These are phyloP conservation scores for Rhynchopsitta pachyrhyncha DNA, from an alignment of 2,113 vertebrate genomes.

Conservation along the genomic window DNA sequence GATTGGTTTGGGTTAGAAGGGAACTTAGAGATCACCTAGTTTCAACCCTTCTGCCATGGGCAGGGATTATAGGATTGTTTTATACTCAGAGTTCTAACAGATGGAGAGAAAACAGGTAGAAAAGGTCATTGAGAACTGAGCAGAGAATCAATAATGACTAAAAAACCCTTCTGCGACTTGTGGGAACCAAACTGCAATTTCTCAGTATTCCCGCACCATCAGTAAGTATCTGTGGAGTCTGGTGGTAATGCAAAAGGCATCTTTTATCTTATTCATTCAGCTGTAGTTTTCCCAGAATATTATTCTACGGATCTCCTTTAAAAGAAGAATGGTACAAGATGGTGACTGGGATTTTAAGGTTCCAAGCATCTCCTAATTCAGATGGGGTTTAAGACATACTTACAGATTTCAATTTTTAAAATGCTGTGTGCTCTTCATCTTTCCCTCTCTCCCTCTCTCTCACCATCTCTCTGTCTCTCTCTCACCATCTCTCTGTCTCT, in stretches of 20 bases:
- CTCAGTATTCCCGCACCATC: neutral
- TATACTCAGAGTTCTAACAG: neutral
- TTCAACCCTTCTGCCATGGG: neutral
- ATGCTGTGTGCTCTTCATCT: neutral
- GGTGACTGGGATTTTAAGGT: neutral
- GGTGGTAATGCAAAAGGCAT: neutral
- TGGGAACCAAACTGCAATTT: neutral
- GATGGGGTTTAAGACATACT: neutral
- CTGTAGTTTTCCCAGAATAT: neutral
- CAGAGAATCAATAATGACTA: neutral
- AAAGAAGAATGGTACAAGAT: neutral
- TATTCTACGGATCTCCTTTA: neutral
- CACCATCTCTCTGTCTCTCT: neutral
- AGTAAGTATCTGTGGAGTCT: neutral
- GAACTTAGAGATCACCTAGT: neutral
- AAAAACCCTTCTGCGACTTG: neutral
- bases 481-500: neutral
- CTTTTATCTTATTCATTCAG: neutral
- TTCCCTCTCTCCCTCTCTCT: neutral
- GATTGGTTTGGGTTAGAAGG: neutral
- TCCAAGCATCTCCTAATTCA: neutral
- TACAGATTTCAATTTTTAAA: neutral
- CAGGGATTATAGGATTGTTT: neutral
- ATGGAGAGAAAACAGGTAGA: neutral
- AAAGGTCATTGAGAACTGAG: neutral